Evolutionary conservation across 2,113 vertebrate species (phyloP).

Genomic region (Indicator maculatus): DNA sequence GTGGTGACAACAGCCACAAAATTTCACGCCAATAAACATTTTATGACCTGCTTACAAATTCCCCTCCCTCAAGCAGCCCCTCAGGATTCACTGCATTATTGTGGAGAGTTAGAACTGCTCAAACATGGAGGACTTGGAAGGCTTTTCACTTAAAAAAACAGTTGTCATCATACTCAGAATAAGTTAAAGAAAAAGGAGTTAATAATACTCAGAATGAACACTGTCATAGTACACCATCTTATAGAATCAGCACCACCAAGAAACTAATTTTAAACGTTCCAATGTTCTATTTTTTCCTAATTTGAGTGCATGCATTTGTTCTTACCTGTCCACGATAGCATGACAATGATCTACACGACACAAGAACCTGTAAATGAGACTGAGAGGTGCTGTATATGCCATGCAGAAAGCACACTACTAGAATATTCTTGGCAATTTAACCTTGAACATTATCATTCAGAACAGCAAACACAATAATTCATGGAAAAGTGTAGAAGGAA

Average conservation of each 20-base stretch:
- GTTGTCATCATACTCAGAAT: background rate
- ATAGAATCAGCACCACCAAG: background rate
- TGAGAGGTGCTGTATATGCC: background rate
- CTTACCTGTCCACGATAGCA: background rate
- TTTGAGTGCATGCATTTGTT: background rate
- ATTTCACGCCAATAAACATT: background rate
- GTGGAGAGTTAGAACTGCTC: background rate
- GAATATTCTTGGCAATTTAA: background rate
- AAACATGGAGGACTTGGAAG: background rate
- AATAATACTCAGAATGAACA: background rate
- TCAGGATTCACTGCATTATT: background rate
- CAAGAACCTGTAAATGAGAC: background rate
- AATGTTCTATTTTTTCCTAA: background rate
- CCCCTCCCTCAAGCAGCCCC: background rate
- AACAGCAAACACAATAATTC: background rate
- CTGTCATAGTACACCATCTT: background rate
- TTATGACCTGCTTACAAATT: background rate
- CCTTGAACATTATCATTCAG: background rate
- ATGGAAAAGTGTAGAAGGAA: background rate
- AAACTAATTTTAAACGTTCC: background rate
- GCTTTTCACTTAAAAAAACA: background rate
- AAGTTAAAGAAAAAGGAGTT: background rate
- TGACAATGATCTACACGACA: background rate
- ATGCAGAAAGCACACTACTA: background rate
- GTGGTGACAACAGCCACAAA: background rate